Base-by-base conservation (phyloP, 30 jellyfish, hydroid and myxozoan species). In the Morbakka virulenta region DNA sequence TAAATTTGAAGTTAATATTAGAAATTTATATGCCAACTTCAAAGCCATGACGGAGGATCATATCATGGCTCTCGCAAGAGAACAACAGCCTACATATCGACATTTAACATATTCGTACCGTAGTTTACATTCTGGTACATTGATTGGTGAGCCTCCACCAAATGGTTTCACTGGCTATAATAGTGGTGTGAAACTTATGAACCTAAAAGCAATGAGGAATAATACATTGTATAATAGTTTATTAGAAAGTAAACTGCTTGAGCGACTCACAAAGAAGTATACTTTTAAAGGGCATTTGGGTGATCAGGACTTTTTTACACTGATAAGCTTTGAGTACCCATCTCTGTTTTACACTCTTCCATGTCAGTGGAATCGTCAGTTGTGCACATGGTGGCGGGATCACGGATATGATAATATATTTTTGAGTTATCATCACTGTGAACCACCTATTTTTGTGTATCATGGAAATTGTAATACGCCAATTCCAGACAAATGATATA, bases 311-410 rank as follows among this genome's bases (percentile, higher is more conserved):
- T 79, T 89, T 68, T 89, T 63, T 50, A 47, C 97, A 0, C 64
- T 89, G 35, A 24, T 77, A n/a, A 77, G 96, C 34, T 89, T 89
- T 23, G 94, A 82, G 4, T 74, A 68, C 52, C 93, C 85, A 14
- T 83, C 73, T 0, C 51, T 83, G 89, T 83, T 89, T 77, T 89
- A 83, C 57, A 76, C 82, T 27, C 72, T 89, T 53, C 97, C 97
- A 1, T 89, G 97, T 30, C 96, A 83, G 52, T 89, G 97, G 97
- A 89, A 89, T 50, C 87, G 97, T 32, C 97, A 89, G 86, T 65
- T 89, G 1, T 89, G 97, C 76, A 78, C 88, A 22, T 89, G 97
- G 97, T 89, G 97, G 97, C 77, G 77, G 22, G 73, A 87, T 13
- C 49, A 79, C 62, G 95, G 95, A 22, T 89, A 89, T 53, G 47